These are phyloP conservation scores for Crenichthys baileyi DNA, from an alignment of 2,797 vertebrate species.

Conservation along the genomic window DNA sequence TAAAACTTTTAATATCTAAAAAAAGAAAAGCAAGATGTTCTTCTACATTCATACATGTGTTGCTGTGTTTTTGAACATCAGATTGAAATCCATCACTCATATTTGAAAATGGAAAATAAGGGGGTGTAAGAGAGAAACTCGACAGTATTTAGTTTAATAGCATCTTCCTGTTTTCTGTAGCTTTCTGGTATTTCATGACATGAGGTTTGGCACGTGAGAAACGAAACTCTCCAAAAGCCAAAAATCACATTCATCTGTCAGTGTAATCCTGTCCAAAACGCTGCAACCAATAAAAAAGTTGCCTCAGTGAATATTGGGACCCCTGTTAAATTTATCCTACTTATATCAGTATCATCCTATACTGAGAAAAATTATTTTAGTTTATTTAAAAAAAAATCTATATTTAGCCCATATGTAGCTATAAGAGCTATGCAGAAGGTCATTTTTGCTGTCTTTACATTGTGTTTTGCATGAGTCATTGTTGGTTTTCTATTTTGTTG, in stretches of 20 bases:
- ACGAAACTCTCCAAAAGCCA: constrained; percentile 1
- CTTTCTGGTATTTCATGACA: not conserved
- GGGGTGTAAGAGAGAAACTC: not conserved
- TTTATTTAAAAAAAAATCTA: not conserved
- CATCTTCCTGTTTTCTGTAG: not conserved
- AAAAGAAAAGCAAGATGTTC: not conserved
- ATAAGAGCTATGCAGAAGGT: too few species aligned
- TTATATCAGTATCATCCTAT: not conserved
- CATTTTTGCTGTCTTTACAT: too few species aligned
- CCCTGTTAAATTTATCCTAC: not conserved
- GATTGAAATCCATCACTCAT: not conserved
- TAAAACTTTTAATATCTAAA: not conserved
- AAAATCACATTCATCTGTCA: not conserved
- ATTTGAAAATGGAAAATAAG: not conserved
- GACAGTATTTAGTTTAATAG: not conserved
- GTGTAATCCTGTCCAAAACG: not conserved
- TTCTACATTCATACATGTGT: not conserved
- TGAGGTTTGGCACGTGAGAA: not conserved
- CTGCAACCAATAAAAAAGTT: not conserved
- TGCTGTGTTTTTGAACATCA: not conserved
- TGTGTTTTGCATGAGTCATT: too few species aligned
- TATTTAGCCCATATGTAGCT: too few species aligned
- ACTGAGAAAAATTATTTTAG: not conserved
- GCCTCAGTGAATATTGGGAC: not conserved
- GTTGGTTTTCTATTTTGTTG: too few species aligned